A percentile compares a stretch with the other conserved stretches of the same genome.
Evolutionary conservation across 53 echinoderm and acorn worm genomes (phyloP).

Genomic region (Crossaster papposus): DNA sequence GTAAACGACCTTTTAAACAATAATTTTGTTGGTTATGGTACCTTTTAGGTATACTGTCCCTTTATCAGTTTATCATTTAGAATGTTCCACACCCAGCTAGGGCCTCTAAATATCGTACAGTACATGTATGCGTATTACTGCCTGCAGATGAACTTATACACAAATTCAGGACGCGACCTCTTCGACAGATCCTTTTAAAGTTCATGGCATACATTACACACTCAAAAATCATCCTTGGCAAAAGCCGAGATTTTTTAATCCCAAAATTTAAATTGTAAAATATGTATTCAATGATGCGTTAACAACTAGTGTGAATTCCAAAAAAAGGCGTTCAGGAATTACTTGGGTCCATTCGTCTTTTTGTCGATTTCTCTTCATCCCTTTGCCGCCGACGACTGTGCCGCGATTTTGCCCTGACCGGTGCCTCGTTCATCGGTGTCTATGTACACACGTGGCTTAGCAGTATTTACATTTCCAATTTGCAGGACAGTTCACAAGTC

Average conservation of each 20-base stretch:
- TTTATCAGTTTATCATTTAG: background rate
- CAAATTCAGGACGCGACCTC: background rate
- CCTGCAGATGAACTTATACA: background rate
- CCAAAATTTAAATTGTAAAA: background rate
- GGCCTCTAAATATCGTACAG: background rate
- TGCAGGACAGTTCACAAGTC: constrained; percentile 8
- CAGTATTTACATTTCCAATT: constrained; percentile 27
- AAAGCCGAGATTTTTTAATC: background rate
- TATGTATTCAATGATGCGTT: background rate
- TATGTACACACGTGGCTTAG: background rate
- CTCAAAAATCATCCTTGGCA: background rate
- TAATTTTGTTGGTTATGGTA: too few species aligned
- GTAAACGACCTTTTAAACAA: too few species aligned
- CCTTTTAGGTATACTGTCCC: too few species aligned
- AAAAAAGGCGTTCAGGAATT: constrained; percentile 18
- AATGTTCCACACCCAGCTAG: background rate
- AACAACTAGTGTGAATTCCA: background rate
- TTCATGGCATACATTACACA: background rate
- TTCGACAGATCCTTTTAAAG: background rate
- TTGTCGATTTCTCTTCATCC: background rate
- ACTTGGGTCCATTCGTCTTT: background rate
- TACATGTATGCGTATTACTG: background rate
- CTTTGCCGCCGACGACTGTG: background rate
- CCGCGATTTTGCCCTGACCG: background rate
- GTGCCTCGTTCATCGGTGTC: background rate